Evolutionary conservation across 2,888 invertebrate genomes (phyloP), one percentile per base, ranked within the genome.

Genomic region (Agonopterix subpropinquella): DNA sequence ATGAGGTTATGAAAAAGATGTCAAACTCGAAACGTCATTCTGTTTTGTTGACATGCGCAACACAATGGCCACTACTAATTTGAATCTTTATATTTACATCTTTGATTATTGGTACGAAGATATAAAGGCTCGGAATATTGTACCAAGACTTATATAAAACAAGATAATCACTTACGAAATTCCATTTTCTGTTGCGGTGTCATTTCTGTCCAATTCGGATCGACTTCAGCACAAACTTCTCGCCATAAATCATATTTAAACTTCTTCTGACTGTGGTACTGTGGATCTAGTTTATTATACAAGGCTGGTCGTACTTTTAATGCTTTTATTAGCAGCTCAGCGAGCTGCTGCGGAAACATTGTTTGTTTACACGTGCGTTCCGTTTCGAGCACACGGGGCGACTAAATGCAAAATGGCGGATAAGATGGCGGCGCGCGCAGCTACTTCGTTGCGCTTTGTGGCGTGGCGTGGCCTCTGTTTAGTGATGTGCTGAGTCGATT

Each of bases 321-420:
- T n/a, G 39, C 39, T n/a, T n/a, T 39, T n/a, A 39, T 39, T n/a
- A 39, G n/a, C n/a, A n/a, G 5, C n/a, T 39, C n/a, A 1, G 39
- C 39, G 28, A 28, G 28, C 28, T 28, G 28, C 7, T 28, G 28
- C 28, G 28, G 28, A 28, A 28, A 28, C 28, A 28, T 28, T 28
- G 28, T 28, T 28, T n/a, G 39, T n/a, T 39, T 39, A n/a, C 51
- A 58, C 76, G 76, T 77, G 73, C 60, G 59, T 13, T 47, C 56
- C 13, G 36, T 10, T 35, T 49, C 53, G 56, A 62, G 55, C 57
- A 55, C 62, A 54, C 57, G 51, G 52, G 63, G 70, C 72, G 64
- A 80, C 78, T 79, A 70, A 53, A 41, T 46, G 43, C 53, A 73
- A 65, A 62, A 68, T 65, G 67, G 69, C 65, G 61, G 55, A 49